Evolutionary conservation across 1,140 invertebrate genomes (phyloP).

Genomic region (Hirudo medicinalis): DNA sequence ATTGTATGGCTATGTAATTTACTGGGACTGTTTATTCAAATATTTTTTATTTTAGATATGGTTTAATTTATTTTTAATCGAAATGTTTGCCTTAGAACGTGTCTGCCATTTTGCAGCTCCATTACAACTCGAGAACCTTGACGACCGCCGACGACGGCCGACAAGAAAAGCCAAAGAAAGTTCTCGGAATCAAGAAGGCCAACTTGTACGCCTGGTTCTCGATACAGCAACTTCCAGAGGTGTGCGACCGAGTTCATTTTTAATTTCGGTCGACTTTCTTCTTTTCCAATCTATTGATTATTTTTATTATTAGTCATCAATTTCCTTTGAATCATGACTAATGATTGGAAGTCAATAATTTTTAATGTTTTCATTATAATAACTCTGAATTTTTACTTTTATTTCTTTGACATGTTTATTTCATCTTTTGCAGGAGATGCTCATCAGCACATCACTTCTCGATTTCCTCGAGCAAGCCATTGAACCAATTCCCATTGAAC

Average conservation of each 20-base stretch:
- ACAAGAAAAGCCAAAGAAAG: conserved; percentile 4
- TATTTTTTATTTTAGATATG: not conserved
- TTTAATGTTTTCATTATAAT: not conserved
- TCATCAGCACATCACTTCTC: conserved; percentile 39
- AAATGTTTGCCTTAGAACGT: not conserved
- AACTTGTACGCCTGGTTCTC: conserved; percentile 89
- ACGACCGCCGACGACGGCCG: not conserved
- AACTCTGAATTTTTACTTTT: not conserved
- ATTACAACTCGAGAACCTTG: not conserved
- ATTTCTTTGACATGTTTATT: not conserved
- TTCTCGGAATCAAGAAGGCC: conserved; percentile 65
- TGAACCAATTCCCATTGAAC: conserved; percentile 14
- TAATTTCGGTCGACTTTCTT: not conserved
- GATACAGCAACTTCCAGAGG: conserved; percentile 80
- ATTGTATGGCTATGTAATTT: not conserved
- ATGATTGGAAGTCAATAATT: not conserved
- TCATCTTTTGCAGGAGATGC: conserved; percentile 34
- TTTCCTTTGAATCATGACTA: conserved; percentile 4
- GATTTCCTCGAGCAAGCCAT: conserved; percentile 45
- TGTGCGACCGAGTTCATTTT: conserved; percentile 22
- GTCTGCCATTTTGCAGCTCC: not conserved
- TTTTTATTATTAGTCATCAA: conserved; percentile 4
- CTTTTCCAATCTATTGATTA: no score
- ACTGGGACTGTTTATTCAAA: not conserved
- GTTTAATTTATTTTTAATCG: not conserved